Percentiles rank a stretch among this genome's conserved stretches.
phyloP scores from a whole-genome alignment of 2,113 vertebrate genomes.

The Danio rerio region GRCz12tu NC_133176.1:49062001-49062500 shows the following conservation, averaged over 20 bases:
- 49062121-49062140: slow-evolving; percentile 21
- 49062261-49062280: slow-evolving; percentile 44
- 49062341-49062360: slow-evolving; percentile 42
- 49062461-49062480: background rate
- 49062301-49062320: slow-evolving; percentile 49
- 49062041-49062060: background rate
- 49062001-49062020: too few relatives aligned
- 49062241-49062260: slow-evolving; percentile 32
- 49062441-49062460: slow-evolving; percentile 1
- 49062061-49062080: background rate
- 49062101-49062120: background rate
- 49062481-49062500: background rate
- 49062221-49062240: slow-evolving; percentile 3
- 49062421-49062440: slow-evolving; percentile 10
- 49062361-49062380: slow-evolving; percentile 30
- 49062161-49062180: background rate
- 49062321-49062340: slow-evolving; percentile 50
- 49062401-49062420: background rate
- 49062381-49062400: background rate
- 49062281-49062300: slow-evolving; percentile 53
- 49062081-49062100: slow-evolving; percentile 3
- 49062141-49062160: background rate
- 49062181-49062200: background rate
- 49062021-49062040: background rate
- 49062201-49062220: slow-evolving; percentile 18